Percentiles rank a stretch among this genome's conserved stretches.
phyloP scores from a whole-genome alignment of 2,888 invertebrate genomes.

The Blomia tropicalis region DNA sequence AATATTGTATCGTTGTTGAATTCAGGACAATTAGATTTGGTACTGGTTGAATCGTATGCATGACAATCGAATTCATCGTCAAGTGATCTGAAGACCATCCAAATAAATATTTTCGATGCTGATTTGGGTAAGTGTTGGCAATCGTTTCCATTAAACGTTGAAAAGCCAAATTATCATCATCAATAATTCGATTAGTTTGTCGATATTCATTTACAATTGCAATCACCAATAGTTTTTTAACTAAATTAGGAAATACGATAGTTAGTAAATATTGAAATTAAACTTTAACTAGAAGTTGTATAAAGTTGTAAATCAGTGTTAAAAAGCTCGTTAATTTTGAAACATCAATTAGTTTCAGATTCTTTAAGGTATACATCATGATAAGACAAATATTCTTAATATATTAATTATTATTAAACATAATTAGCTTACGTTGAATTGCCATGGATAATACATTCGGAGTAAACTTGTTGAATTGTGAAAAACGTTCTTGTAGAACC shows the following conservation, averaged over 20 bases:
- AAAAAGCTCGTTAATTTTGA: background rate
- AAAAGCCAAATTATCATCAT: conserved; percentile 38
- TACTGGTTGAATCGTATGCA: conserved; percentile 56
- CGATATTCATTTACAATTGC: conserved; percentile 23
- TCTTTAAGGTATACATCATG: background rate
- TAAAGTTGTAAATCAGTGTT: background rate
- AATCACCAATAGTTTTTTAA: conserved; percentile 9
- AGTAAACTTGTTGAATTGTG: no score
- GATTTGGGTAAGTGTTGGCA: conserved; percentile 53
- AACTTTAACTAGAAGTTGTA: background rate
- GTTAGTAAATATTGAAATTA: background rate
- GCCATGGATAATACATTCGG: no score
- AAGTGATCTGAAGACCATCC: conserved; percentile 84
- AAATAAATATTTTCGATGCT: conserved; percentile 48
- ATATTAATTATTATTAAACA: no score
- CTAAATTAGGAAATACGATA: background rate
- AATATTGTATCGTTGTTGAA: conserved; percentile 77
- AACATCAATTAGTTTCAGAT: background rate
- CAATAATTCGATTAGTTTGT: background rate
- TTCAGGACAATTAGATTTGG: conserved; percentile 80
- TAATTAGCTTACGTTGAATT: no score
- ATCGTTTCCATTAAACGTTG: conserved; percentile 67
- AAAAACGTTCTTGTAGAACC: no score
- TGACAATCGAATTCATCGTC: conserved; percentile 79
- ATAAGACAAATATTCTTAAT: no score